Evolutionary conservation across 2,113 vertebrate species (phyloP).

Genomic region (Etia nguti): DNA sequence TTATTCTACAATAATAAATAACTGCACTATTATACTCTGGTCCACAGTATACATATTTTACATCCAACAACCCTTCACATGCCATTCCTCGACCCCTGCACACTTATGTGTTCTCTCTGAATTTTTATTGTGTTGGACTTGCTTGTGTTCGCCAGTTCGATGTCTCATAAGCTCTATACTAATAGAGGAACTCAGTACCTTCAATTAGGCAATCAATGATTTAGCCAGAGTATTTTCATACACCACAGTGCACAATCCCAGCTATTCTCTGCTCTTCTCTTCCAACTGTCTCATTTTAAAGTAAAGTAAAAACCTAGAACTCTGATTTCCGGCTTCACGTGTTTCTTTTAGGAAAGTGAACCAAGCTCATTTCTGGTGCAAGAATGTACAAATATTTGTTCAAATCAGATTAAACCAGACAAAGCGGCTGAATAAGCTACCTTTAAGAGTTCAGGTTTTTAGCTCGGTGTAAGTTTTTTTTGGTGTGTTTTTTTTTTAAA

Average conservation of each 20-base stretch:
- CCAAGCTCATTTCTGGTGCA: conserved; percentile 2
- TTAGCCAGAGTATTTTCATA: not conserved
- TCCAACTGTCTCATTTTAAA: not conserved
- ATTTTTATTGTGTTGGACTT: not conserved
- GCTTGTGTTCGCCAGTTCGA: not conserved
- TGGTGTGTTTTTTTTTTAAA: not conserved
- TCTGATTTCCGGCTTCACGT: not conserved
- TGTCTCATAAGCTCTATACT: not conserved
- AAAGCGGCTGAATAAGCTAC: conserved; percentile 27
- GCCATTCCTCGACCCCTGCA: not conserved
- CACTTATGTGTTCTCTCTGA: not conserved
- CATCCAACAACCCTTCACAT: not conserved
- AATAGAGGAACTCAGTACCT: not conserved
- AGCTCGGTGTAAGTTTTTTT: not conserved
- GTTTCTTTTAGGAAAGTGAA: conserved; percentile 30
- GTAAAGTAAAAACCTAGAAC: not conserved
- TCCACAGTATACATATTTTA: not conserved
- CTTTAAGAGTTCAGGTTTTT: not conserved
- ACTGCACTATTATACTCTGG: not conserved
- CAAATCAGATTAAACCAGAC: conserved; percentile 25
- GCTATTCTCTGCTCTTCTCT: not conserved
- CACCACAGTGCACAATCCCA: conserved; percentile 6
- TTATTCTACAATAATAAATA: conserved; percentile 39
- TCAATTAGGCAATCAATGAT: not conserved
- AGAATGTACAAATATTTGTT: conserved; percentile 39